A percentile compares a stretch with the other conserved stretches of the same genome.
Conservation (phyloP, 2,113 vertebrate species). For the Parotia lawesii region DNA sequence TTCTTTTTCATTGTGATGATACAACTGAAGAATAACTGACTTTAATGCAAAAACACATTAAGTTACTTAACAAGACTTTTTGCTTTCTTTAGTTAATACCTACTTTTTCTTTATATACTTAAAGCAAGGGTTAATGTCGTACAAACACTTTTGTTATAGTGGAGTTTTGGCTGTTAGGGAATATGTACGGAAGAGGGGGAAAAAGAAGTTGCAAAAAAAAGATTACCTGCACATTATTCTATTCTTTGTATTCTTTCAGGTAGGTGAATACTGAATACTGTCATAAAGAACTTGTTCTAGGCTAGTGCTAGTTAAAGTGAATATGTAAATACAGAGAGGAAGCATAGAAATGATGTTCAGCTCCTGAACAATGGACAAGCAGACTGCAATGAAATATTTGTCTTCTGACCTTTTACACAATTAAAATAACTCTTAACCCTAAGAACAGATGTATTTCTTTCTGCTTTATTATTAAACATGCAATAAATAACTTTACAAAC, state of each 20-base stretch:
- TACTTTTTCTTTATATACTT: neutral
- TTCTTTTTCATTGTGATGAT: neutral
- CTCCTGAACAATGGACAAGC: neutral
- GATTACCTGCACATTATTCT: neutral
- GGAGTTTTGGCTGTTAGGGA: neutral
- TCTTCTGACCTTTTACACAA: neutral
- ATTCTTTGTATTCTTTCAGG: neutral
- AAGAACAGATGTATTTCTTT: neutral
- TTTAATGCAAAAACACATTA: neutral
- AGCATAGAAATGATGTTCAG: neutral
- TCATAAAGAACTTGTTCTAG: neutral
- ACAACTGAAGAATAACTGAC: neutral
- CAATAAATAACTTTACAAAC: neutral
- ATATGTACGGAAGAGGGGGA: neutral
- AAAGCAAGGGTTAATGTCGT: neutral
- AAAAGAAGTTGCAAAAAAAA: neutral
- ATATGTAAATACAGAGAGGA: neutral
- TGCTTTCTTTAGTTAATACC: neutral
- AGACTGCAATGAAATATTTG: neutral
- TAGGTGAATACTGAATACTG: neutral
- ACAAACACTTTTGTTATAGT: neutral
- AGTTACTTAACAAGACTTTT: neutral
- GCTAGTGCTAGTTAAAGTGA: neutral
- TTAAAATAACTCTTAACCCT: neutral
- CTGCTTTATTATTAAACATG: neutral